A percentile compares a stretch with the other conserved stretches of the same genome.
Conservation (phyloP, 2,797 vertebrate genomes). For the Hemibagrus guttatus region DNA sequence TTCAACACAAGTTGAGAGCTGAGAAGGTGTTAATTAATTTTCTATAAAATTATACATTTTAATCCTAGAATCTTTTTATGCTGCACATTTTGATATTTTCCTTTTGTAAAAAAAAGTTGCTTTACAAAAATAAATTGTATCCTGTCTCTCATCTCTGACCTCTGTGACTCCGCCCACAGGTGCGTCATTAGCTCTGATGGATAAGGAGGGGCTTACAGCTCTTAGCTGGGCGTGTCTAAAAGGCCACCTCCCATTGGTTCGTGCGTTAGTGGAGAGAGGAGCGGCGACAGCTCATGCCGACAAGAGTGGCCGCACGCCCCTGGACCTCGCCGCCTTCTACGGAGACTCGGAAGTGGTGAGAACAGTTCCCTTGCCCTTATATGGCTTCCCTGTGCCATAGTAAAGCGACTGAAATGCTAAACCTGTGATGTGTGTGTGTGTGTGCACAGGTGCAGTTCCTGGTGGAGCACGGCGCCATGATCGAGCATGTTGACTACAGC, state of each 20-base stretch:
- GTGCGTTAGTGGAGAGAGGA: conserved; percentile 86
- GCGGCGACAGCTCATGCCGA: conserved; percentile 88
- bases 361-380: conserved; percentile 42
- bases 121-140: background rate
- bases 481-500: conserved; percentile 98
- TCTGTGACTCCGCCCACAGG: conserved; percentile 70
- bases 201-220: conserved; percentile 92
- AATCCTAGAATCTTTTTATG: background rate
- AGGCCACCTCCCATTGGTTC: conserved; percentile 88
- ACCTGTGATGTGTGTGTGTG: background rate
- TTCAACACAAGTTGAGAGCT: too few relatives aligned
- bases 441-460: conserved; percentile 92
- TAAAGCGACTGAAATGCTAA: background rate
- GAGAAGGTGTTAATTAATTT: background rate
- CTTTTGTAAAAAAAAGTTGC: background rate
- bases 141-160: background rate
- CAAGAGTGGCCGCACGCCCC: conserved; percentile 91
- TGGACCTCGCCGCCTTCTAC: conserved; percentile 93
- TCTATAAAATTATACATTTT: too few relatives aligned
- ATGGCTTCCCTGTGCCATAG: background rate
- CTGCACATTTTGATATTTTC: background rate
- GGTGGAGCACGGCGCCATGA: conserved; percentile 97
- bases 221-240: conserved; percentile 98
- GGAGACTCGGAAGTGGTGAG: conserved; percentile 96
- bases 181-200: conserved; percentile 87